These are phyloP conservation scores for Galagoides demidoff DNA, from an alignment of 2,797 vertebrate genomes.

Conservation along the genomic window DNA sequence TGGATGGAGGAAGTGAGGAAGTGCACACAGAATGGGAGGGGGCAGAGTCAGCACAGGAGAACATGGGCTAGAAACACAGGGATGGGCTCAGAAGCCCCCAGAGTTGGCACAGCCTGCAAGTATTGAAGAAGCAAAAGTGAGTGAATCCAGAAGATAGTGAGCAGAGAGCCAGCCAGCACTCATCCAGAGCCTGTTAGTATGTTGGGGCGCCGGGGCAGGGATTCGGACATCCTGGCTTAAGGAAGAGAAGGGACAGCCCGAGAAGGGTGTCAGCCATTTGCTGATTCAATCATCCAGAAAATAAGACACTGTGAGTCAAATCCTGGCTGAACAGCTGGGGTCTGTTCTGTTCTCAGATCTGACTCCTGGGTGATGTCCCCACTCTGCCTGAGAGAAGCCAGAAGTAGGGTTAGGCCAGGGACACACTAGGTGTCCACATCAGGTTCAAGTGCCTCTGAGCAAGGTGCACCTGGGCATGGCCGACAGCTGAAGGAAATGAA, in stretches of 20 bases:
- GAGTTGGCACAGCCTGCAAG: background rate
- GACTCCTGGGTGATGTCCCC: background rate
- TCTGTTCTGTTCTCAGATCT: background rate
- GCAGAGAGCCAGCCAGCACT: background rate
- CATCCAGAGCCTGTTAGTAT: background rate
- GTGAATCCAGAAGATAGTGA: background rate
- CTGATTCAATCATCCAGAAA: background rate
- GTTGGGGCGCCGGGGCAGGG: background rate
- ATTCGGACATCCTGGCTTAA: background rate
- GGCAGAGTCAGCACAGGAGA: background rate
- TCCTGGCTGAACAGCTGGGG: background rate
- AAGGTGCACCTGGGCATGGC: background rate
- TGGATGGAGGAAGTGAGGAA: background rate
- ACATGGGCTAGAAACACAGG: background rate
- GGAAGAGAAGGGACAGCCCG: background rate
- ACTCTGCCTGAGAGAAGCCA: background rate
- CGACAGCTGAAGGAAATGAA: background rate
- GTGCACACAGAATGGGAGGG: fast-evolving
- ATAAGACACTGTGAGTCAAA: background rate
- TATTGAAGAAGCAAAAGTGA: background rate
- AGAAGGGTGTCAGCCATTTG: background rate
- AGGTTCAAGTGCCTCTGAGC: background rate
- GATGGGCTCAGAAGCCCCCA: background rate
- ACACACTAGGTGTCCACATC: fast-evolving
- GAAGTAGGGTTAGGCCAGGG: background rate